A percentile compares a stretch with the other conserved stretches of the same genome.
phyloP scores from a whole-genome alignment of 2,888 invertebrate genomes.

The Taphrorychus bicolor region DNA sequence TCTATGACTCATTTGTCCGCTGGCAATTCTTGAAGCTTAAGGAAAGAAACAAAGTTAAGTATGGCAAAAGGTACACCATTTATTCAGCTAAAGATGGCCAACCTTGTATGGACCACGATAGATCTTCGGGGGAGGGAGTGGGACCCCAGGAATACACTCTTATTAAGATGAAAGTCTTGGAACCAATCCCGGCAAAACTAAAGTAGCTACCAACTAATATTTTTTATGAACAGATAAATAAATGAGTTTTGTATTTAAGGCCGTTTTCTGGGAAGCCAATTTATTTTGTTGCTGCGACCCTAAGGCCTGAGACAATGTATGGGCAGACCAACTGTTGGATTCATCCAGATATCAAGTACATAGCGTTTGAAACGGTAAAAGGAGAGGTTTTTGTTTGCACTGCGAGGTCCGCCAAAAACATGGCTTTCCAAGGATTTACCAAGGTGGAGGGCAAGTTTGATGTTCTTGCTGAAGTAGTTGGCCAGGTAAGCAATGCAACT shows the following conservation, averaged over 20 bases:
- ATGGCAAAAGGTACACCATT: conserved; percentile 96
- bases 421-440: conserved; percentile 94
- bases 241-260: too few relatives aligned
- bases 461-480: conserved; percentile 72
- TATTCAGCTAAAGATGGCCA: conserved; percentile 96
- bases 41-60: conserved; percentile 88
- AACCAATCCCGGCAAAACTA: conserved; percentile 76
- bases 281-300: conserved; percentile 94
- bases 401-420: conserved; percentile 87
- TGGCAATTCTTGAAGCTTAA: conserved; percentile 95
- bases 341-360: conserved; percentile 92
- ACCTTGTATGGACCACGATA: conserved; percentile 99
- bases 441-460: conserved; percentile 78
- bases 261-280: conserved; percentile 65
- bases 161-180: conserved; percentile 86
- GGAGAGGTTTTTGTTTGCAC: conserved; percentile 89
- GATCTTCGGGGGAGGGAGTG: conserved; percentile 95
- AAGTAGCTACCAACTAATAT: too few relatives aligned
- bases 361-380: conserved; percentile 78
- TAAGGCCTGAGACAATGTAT: conserved; percentile 99
- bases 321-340: conserved; percentile 99
- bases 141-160: conserved; percentile 98
- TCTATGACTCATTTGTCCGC: conserved; percentile 95
- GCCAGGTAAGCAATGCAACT: conserved; percentile 62
- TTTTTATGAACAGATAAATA: too few relatives aligned